These are phyloP conservation scores for Platysternon megacephalum DNA, from an alignment of 2,113 vertebrate species.

Conservation along the genomic window DNA sequence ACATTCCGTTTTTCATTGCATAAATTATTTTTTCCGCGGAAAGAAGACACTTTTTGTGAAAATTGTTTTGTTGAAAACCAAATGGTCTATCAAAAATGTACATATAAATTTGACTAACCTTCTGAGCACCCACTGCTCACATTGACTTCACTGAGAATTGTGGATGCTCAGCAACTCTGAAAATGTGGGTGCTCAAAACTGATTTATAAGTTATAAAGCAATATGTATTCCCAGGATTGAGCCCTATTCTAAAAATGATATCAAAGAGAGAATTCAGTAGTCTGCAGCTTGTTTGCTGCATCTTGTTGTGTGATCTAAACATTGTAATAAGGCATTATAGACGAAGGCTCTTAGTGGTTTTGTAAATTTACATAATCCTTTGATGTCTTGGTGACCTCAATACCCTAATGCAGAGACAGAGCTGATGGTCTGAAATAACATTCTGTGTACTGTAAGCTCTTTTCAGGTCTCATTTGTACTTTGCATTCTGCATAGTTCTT, in stretches of 20 bases:
- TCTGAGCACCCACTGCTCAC: neutral
- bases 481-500: slow-evolving; percentile 20
- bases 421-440: neutral
- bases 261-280: neutral
- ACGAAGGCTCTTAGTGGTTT: neutral
- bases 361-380: slow-evolving; percentile 19
- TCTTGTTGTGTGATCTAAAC: neutral
- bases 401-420: neutral
- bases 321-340: neutral
- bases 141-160: neutral
- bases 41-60: neutral
- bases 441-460: neutral
- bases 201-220: neutral
- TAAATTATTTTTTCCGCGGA: neutral
- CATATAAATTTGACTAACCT: neutral
- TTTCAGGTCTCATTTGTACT: neutral
- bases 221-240: neutral
- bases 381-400: neutral
- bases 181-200: neutral
- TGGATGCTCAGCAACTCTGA: neutral
- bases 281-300: neutral
- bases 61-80: neutral
- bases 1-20: neutral
- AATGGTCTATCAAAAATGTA: neutral
- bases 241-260: neutral